Base-by-base conservation (phyloP, 2,888 invertebrate species). In the Caradrina kadenii region DNA sequence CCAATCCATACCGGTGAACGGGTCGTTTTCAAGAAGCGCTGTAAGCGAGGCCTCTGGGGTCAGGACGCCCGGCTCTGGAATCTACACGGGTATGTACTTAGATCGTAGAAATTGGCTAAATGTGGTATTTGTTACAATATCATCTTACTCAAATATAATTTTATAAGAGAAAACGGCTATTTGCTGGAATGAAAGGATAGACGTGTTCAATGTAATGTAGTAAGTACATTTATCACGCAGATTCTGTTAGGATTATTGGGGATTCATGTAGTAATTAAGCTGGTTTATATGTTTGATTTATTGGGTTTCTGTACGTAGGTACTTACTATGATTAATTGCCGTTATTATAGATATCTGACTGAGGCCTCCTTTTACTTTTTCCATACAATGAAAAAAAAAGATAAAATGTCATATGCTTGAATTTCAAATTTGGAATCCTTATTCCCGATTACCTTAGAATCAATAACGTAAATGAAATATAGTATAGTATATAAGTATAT, bases 41-140 rank as follows among this genome's bases (percentile, higher is more conserved):
- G 98, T 98, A 50, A 98, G 97, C 92, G 97, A 98, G 77, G 97
- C 98, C 59, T 98, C 98, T 84, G 98, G 98, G 8, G 98, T 98
- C 0, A 96, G 96, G 81, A 98, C 98, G 5, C 97, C 98, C 0
- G 96, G 97, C 54, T 97, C 97, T 54, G 98, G 98, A 31, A 93
- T 98, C 76, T 97, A 97, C 86, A 97, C 97, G 62, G 97, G 98
- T 97, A 93, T 50, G 76, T 78, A 63, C 53, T 71, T 74, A 64
- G 42, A 63, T 58, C 21, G 39, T 64, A 64, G 69, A 70, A 70
- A 62, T 69, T 67, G 22, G 54, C 31, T n/a, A 50, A 66, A 53
- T 64, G 35, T 68, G 61, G 26, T 61, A 69, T 73, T 72, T 69
- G 19, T 72, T 56, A 60, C 21, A 64, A 50, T 66, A 58, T 19